phyloP scores from a whole-genome alignment of 2,113 vertebrate species.

The Corythaixoides concolor region DNA sequence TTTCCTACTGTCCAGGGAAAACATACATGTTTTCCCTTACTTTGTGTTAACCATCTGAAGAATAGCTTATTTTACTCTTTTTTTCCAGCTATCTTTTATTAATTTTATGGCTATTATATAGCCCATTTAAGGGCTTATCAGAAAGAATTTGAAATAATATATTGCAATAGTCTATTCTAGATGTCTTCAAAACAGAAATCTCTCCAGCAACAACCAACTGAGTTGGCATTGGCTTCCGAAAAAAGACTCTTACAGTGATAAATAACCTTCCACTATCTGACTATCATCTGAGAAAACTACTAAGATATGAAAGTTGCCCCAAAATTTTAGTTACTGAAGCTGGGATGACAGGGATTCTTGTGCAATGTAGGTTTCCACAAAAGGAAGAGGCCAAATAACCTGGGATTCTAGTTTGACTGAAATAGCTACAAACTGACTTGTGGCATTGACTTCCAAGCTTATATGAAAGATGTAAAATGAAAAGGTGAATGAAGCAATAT shows the following conservation, averaged over 20 bases:
- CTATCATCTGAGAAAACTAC: background rate
- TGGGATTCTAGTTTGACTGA: background rate
- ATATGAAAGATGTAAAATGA: background rate
- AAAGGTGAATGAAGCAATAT: conserved; percentile 5
- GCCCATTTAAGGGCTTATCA: background rate
- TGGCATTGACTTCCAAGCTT: background rate
- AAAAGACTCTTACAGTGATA: background rate
- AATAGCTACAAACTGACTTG: background rate
- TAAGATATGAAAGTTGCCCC: background rate
- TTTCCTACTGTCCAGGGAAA: background rate
- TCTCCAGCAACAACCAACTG: background rate
- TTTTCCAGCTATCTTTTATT: background rate
- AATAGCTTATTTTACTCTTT: background rate
- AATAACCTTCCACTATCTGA: background rate
- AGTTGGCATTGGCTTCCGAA: background rate
- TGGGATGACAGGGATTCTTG: background rate
- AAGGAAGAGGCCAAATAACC: background rate
- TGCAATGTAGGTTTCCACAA: background rate
- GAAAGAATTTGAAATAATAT: background rate
- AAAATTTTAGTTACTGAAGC: background rate
- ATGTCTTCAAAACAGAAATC: background rate
- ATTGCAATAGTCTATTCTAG: background rate
- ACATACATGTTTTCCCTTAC: background rate
- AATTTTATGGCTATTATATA: background rate
- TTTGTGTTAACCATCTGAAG: background rate